Conservation (phyloP, 2,113 vertebrate genomes). For the Dolichallabes microphthalmus region DNA sequence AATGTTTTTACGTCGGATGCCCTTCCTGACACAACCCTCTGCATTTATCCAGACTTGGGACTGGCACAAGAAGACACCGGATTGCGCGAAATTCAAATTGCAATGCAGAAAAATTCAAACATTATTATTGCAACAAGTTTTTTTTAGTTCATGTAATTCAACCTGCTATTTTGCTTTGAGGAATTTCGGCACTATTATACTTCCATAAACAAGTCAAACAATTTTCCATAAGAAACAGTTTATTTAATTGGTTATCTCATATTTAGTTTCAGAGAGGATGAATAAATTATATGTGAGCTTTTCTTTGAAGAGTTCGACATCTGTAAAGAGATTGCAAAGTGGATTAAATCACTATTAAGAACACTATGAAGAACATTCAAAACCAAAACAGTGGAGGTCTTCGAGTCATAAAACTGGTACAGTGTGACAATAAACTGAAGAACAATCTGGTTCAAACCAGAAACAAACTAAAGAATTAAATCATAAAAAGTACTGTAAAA, state of each 20-base stretch:
- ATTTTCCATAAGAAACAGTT: background rate
- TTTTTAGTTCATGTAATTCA: too few relatives aligned
- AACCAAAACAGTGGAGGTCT: background rate
- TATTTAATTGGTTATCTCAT: background rate
- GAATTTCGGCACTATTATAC: too few relatives aligned
- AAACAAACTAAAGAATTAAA: background rate
- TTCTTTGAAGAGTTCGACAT: background rate
- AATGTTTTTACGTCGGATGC: too few relatives aligned
- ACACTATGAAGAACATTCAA: background rate
- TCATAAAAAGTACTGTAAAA: background rate
- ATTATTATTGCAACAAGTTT: too few relatives aligned
- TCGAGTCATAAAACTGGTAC: background rate
- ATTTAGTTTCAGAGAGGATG: background rate
- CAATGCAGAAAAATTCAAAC: too few relatives aligned
- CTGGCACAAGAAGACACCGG: too few relatives aligned
- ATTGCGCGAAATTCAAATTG: too few relatives aligned
- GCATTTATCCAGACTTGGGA: too few relatives aligned
- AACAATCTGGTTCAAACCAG: background rate
- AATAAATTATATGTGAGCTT: background rate
- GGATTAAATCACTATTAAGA: background rate
- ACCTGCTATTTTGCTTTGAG: too few relatives aligned
- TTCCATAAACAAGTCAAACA: background rate
- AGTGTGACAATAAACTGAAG: background rate
- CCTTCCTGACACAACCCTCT: too few relatives aligned
- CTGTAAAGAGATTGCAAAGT: background rate